Base-by-base conservation (phyloP, 2,113 vertebrate genomes). In the Nicator chloris region DNA sequence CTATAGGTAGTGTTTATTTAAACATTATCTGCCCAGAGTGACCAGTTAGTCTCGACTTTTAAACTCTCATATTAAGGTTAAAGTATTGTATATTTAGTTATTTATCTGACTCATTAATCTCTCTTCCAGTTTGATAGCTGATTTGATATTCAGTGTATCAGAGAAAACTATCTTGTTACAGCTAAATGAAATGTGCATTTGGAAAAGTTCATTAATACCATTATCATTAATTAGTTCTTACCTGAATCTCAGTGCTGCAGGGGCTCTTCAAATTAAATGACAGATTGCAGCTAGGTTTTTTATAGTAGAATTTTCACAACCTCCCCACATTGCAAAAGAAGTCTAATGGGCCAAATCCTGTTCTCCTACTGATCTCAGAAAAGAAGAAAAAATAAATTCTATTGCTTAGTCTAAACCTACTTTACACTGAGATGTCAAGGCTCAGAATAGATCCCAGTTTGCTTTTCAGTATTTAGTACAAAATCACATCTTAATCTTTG, bases 151-250 rank as follows among this genome's bases (percentile, higher is more conserved):
- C 85, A 88, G 66, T 56, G 9, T 92, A 90, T 92, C 75, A 92
- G 19, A 91, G 57, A 79, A 81, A 87, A 86, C n/a, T 89, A 64
- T 35, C 82, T 88, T 82, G 57, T 92, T 91, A 87, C 17, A 70
- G n/a, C 22, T 88, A 83, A 94, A 88, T 81, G 71, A 95, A 96
- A 90, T 66, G 26, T 87, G 73, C 70, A 87, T 86, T 95, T 82
- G 54, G 77, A 89, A 83, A 85, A 60, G 92, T 94, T 97, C 84
- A 90, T 96, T 96, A 96, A 94, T 95, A 91, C 4, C 12, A 75
- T 92, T 86, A 94, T 77, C 84, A 96, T 95, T 84, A 96, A 95
- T 95, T 94, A 81, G 44, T 86, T 92, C 84, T 91, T 80, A 95
- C 92, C 75, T 95, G 95, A 78, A 81, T 86, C 60, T 82, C 54